A percentile compares a stretch with the other conserved stretches of the same genome.
phyloP scores from a whole-genome alignment of 2,888 invertebrate species.

The Thecocarcelia acutangulata region DNA sequence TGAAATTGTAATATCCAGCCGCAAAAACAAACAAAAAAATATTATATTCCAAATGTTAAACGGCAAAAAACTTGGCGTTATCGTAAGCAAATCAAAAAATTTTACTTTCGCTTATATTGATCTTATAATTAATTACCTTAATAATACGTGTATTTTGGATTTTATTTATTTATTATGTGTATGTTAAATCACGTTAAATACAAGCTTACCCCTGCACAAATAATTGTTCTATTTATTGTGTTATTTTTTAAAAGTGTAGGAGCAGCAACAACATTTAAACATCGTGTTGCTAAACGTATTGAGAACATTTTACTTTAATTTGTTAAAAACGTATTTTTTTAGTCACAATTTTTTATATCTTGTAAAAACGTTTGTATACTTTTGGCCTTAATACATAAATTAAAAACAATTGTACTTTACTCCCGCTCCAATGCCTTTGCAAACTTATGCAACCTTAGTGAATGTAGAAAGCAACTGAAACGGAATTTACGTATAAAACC shows the following conservation, averaged over 20 bases:
- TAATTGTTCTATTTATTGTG: conserved; percentile 62
- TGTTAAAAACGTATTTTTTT: background rate
- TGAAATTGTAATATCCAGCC: no score
- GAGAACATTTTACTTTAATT: conserved; percentile 63
- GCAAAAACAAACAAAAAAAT: no score
- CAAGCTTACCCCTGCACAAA: conserved; percentile 70
- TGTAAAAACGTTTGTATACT: background rate
- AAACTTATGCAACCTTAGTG: conserved; percentile 45
- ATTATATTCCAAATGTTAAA: no score
- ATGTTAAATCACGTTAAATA: no score
- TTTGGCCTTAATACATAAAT: conserved; percentile 2
- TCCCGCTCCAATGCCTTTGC: conserved; percentile 23
- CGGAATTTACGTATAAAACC: conserved; percentile 22
- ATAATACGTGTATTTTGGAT: no score
- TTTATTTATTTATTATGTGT: no score
- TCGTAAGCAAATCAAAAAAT: no score
- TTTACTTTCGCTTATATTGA: no score
- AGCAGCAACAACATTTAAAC: conserved; percentile 56
- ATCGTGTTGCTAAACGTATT: conserved; percentile 65
- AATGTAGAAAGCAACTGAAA: conserved; percentile 8
- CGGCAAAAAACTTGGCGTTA: no score
- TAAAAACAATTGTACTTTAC: conserved; percentile 46
- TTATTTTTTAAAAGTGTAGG: conserved; percentile 66
- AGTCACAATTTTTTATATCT: background rate
- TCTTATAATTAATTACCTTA: no score